These are phyloP conservation scores for Numenius arquata DNA, from an alignment of 2,113 vertebrate species.

Conservation along the genomic window DNA sequence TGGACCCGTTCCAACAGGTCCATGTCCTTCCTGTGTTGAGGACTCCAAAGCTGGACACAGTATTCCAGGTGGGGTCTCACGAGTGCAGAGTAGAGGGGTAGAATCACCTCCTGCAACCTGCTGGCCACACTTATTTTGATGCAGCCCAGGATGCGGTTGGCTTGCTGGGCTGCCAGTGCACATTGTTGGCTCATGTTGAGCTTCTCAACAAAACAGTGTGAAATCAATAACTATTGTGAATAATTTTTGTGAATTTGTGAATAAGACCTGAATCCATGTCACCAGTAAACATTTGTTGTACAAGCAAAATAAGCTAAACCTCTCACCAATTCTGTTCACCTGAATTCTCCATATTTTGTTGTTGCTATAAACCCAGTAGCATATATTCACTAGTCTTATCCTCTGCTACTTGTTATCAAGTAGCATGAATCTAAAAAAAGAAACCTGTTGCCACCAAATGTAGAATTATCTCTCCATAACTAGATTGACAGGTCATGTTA, in stretches of 20 bases:
- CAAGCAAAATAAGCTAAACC: not conserved
- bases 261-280: not conserved
- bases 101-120: too few relatives aligned
- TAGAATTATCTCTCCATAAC: not conserved
- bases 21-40: too few relatives aligned
- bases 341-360: not conserved
- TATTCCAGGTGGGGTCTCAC: too few relatives aligned
- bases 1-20: too few relatives aligned
- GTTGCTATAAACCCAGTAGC: not conserved
- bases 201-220: not conserved
- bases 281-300: not conserved
- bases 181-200: too few relatives aligned
- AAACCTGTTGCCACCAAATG: not conserved
- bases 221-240: not conserved
- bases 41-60: too few relatives aligned
- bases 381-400: not conserved
- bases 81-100: too few relatives aligned
- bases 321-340: accelerated
- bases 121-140: too few relatives aligned
- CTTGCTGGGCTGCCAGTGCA: too few relatives aligned
- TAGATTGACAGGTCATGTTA: not conserved
- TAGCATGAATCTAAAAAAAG: not conserved
- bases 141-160: too few relatives aligned
- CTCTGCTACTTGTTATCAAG: not conserved
- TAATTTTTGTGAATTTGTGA: not conserved